These are phyloP conservation scores for Neoaliturus tenellus DNA, from an alignment of 2,888 invertebrate species.

Conservation along the genomic window DNA sequence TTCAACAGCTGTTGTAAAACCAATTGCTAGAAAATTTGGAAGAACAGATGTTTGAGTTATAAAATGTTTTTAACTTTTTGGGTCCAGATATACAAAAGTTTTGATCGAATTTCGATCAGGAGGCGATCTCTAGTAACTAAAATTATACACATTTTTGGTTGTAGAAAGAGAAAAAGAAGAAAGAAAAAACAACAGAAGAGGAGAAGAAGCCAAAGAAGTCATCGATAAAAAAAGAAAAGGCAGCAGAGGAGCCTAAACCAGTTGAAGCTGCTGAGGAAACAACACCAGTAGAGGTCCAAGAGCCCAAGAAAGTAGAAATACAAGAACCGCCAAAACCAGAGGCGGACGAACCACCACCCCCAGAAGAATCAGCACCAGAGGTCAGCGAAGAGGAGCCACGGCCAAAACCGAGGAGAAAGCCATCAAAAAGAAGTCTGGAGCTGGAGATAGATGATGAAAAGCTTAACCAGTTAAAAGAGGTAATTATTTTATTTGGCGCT, in stretches of 20 bases:
- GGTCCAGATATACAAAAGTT: too few relatives aligned
- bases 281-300: not conserved
- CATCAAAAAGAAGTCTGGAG: constrained; percentile 23
- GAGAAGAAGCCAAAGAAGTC: constrained; percentile 46
- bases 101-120: too few relatives aligned
- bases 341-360: not conserved
- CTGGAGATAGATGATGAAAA: constrained; percentile 55
- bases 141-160: too few relatives aligned
- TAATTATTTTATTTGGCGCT: too few relatives aligned
- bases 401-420: constrained; percentile 22
- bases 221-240: constrained; percentile 25
- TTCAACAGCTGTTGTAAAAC: too few relatives aligned
- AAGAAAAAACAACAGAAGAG: constrained; percentile 7
- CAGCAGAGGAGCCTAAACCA: not conserved
- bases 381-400: constrained; percentile 16
- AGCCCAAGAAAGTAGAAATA: constrained; percentile 24
- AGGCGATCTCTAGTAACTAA: too few relatives aligned
- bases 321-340: constrained; percentile 27
- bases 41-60: too few relatives aligned
- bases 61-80: too few relatives aligned
- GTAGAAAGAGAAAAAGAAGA: constrained; percentile 38
- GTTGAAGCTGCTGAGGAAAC: not conserved
- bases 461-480: constrained; percentile 58
- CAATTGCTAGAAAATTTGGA: too few relatives aligned
- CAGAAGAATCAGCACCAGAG: not conserved